Conservation (phyloP, 1,140 invertebrate genomes). For the Drosophila baimaii region DNA sequence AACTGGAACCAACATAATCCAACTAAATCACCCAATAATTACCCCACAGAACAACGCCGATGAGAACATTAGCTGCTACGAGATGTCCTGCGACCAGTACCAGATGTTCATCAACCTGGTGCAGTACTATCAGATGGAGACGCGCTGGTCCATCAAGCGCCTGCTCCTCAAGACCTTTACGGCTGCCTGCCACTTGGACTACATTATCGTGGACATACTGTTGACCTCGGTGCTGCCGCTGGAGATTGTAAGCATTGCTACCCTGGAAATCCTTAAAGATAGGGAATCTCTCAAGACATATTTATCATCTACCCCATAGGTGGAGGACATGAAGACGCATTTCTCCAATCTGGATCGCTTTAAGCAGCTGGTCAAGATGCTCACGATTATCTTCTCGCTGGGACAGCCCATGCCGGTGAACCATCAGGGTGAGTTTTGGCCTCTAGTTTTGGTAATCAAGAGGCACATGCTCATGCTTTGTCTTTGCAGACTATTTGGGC, state of each 20-base stretch:
- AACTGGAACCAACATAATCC: no score
- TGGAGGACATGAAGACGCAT: conserved; percentile 83
- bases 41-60: conserved; percentile 91
- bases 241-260: conserved; percentile 88
- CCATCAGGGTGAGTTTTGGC: conserved; percentile 88
- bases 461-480: background rate
- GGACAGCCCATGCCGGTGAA: conserved; percentile 93
- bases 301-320: conserved; percentile 31
- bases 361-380: conserved; percentile 87
- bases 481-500: conserved; percentile 90
- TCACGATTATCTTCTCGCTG: conserved; percentile 94
- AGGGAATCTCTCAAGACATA: no score
- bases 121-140: conserved; percentile 97
- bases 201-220: conserved; percentile 91
- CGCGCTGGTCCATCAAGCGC: conserved; percentile 92
- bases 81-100: conserved; percentile 91
- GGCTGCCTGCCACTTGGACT: conserved; percentile 93
- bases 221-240: conserved; percentile 94
- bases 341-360: conserved; percentile 80
- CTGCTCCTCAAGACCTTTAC: conserved; percentile 93
- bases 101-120: conserved; percentile 91
- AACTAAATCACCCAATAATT: background rate
- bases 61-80: conserved; percentile 90
- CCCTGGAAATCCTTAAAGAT: background rate
- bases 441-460: background rate